A percentile compares a stretch with the other conserved stretches of the same genome.
These are phyloP conservation scores for Heliconius aoede DNA, from an alignment of 2,888 invertebrate species.

Conservation along the genomic window DNA sequence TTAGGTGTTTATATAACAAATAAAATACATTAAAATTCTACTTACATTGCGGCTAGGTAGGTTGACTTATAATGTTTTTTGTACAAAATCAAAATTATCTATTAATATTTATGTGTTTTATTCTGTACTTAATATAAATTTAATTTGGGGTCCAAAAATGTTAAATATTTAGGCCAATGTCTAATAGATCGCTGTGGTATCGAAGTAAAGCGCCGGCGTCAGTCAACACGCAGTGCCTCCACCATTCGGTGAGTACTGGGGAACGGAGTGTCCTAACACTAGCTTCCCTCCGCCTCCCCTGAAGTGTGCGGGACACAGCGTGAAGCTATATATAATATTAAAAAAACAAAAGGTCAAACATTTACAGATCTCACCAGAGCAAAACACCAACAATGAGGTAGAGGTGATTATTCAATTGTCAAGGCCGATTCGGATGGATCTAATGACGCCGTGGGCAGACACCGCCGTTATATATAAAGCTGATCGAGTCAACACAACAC, in stretches of 20 bases:
- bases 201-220: not conserved
- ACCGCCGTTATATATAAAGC: conserved; percentile 75
- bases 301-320: not conserved
- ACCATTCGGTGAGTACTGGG: not conserved
- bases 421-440: conserved; percentile 69
- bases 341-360: conserved; percentile 27
- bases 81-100: not conserved
- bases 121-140: not conserved
- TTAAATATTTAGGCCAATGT: not conserved
- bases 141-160: not conserved
- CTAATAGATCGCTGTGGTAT: not conserved
- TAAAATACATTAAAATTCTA: not conserved
- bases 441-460: conserved; percentile 74
- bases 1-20: not conserved
- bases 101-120: not conserved
- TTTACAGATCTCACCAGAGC: conserved; percentile 34
- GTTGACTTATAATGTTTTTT: too few relatives aligned
- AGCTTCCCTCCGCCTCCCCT: not conserved
- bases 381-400: conserved; percentile 51
- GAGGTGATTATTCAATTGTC: conserved; percentile 64
- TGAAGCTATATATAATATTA: not conserved
- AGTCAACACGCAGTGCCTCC: not conserved
- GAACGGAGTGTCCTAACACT: not conserved
- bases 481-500: conserved; percentile 61
- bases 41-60: not conserved